Evolutionary conservation across 2,797 vertebrate species (phyloP).

Genomic region (Enteromius fasciolatus): DNA sequence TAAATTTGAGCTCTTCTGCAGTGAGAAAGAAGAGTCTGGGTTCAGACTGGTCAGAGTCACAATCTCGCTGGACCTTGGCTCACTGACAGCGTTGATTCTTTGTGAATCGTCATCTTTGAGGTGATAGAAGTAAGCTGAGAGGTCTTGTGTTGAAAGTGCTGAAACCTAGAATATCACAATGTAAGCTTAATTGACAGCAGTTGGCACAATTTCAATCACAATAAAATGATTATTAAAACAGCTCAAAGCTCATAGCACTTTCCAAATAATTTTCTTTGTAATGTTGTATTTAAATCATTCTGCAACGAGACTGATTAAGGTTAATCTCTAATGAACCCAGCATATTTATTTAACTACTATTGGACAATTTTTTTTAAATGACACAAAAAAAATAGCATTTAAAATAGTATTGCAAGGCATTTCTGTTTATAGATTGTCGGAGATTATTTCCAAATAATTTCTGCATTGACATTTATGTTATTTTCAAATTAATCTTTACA

Average conservation of each 20-base stretch:
- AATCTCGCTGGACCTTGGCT: not conserved
- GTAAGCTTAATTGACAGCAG: not conserved
- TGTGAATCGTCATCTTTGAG: slow-evolving; percentile 30
- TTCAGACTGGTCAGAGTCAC: slow-evolving; percentile 32
- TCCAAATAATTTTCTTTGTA: too few species aligned
- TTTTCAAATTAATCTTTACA: not conserved
- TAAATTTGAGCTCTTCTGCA: slow-evolving; percentile 69
- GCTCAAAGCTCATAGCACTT: not conserved
- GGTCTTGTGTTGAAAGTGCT: slow-evolving; percentile 10
- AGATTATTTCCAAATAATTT: too few species aligned
- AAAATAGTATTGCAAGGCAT: too few species aligned
- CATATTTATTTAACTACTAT: not conserved
- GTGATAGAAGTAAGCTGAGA: slow-evolving; percentile 13
- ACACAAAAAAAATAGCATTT: too few species aligned
- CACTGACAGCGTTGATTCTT: slow-evolving; percentile 18
- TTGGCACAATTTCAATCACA: not conserved
- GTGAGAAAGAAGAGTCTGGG: slow-evolving; percentile 55
- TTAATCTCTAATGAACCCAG: not conserved
- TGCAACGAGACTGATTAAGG: slow-evolving; percentile 10
- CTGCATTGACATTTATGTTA: not conserved
- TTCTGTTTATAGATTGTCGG: too few species aligned
- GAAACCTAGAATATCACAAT: not conserved
- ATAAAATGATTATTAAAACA: not conserved
- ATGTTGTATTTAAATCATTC: not conserved
- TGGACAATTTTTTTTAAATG: not conserved